Evolutionary conservation across 2,113 vertebrate genomes (phyloP).

Genomic region (Recurvirostra avosetta): DNA sequence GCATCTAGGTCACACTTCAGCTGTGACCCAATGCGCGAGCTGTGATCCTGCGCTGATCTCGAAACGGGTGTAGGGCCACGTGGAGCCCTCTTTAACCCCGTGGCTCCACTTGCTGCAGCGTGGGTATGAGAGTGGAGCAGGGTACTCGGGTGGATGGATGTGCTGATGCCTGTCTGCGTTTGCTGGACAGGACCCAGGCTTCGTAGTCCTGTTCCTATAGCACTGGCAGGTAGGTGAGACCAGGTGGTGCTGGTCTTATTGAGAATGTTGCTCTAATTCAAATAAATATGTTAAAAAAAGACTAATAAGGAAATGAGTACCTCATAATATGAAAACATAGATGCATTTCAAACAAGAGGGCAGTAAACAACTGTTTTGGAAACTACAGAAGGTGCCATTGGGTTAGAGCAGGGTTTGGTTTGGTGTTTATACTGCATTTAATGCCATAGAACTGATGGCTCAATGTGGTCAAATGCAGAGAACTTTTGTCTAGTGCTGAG

Average conservation of each 20-base stretch:
- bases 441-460: background rate
- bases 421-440: background rate
- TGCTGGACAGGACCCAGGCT: background rate
- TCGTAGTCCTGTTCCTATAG: background rate
- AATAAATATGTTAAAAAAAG: background rate
- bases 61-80: rapidly evolving
- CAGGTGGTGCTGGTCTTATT: background rate
- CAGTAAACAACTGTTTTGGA: background rate
- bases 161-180: background rate
- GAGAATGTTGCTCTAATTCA: background rate
- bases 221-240: background rate
- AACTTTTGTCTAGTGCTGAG: background rate
- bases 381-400: background rate
- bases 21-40: background rate
- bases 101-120: background rate
- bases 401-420: background rate
- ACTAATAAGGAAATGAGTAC: background rate
- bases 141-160: background rate
- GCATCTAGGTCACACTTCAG: constrained; percentile 51
- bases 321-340: background rate
- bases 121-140: background rate
- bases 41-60: background rate
- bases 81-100: background rate
- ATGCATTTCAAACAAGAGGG: background rate
- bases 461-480: background rate